Evolutionary conservation across 2,797 vertebrate genomes (phyloP), one percentile per base, ranked within the genome.

Genomic region (Takifugu ocellatus): DNA sequence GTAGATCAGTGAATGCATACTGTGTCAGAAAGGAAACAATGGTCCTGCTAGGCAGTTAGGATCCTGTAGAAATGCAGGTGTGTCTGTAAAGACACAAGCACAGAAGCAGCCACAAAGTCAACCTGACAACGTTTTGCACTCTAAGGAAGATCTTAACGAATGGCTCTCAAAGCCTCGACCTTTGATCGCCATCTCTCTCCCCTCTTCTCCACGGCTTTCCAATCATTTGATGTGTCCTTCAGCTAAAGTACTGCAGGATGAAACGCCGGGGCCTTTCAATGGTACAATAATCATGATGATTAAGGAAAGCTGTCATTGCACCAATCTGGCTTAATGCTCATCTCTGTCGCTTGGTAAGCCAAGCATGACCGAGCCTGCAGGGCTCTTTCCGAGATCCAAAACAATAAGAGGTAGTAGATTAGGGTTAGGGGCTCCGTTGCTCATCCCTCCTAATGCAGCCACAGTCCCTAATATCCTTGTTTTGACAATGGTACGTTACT

Each of bases 321-420:
- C 42, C 77, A 73, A 77, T 74, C 67, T 39, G 47, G 68, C 68
- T 83, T 82, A 81, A 63, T 25, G 17, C 59, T 78, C 69, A 76
- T 82, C 75, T 76, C 75, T 77, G 72, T 69, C 61, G 56, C 49
- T 49, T 73, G 70, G 68, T 77, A 78, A 82, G 55, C 72, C 74
- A 63, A 72, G 70, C 78, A 61, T 71, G 47, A 46, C 46, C 56
- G 57, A 62, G 69, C 70, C 67, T 69, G 60, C 47, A 63, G 66
- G 59, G 69, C 58, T 68, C 70, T 62, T 67, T 60, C 55, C 55
- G 61, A 70, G 68, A 64, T 64, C 58, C 61, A 26, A 72, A 57
- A 51, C 74, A 68, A 66, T 55, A 75, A 49, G 56, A 74, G 54
- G 70, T 54, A 55, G 58, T 70, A 78, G 78, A 84, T 82, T 79